phyloP scores from a whole-genome alignment of 2,113 vertebrate species.

The Eudyptes chrysolophus region DNA sequence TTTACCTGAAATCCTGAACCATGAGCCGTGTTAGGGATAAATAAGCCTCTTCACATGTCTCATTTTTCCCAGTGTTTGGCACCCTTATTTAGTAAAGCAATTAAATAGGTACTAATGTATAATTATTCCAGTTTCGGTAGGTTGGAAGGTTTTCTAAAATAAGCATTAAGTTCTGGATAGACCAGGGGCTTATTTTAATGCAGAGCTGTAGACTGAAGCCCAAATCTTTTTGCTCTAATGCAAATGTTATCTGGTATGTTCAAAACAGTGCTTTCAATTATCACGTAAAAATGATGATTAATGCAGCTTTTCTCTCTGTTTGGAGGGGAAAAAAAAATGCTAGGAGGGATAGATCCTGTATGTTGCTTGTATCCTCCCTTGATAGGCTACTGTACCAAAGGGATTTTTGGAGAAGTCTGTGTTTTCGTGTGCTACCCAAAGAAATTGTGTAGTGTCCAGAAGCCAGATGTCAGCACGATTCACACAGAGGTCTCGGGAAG shows the following conservation, averaged over 20 bases:
- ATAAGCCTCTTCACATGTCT: background rate
- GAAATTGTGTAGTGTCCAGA: background rate
- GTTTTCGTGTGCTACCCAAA: background rate
- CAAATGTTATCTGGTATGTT: background rate
- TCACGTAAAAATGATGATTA: background rate
- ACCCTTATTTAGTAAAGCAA: background rate
- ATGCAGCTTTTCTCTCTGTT: background rate
- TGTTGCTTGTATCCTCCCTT: background rate
- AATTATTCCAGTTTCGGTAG: background rate
- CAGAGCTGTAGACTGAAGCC: background rate
- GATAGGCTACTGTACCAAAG: too few species aligned
- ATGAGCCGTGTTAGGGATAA: background rate
- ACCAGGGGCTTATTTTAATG: background rate
- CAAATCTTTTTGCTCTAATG: background rate
- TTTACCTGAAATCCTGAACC: background rate
- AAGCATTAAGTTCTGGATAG: background rate
- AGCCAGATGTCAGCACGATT: background rate
- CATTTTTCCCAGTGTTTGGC: background rate
- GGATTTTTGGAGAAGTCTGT: background rate
- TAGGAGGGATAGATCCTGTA: background rate
- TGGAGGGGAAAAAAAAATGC: too few species aligned
- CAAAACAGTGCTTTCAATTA: background rate
- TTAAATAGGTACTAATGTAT: background rate
- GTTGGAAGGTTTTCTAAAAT: background rate
- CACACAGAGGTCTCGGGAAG: accelerated